Conservation (phyloP, 2,797 vertebrate genomes). For the Ctenopoma kingsleyae region DNA sequence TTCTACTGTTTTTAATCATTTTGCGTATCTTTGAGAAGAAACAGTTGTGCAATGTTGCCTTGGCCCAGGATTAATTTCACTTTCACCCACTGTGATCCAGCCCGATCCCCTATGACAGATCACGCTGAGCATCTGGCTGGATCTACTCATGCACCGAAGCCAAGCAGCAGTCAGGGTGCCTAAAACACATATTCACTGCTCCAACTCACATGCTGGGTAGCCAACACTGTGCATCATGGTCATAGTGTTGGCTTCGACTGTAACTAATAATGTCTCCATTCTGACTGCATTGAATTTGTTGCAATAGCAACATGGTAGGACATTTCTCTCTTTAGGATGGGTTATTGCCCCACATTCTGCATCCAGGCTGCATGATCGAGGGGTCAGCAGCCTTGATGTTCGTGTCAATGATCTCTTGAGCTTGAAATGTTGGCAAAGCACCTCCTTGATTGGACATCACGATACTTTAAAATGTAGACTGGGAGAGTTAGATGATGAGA, state of each 20-base stretch:
- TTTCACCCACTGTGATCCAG: conserved; percentile 48
- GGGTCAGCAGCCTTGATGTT: conserved; percentile 24
- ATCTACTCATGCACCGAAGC: conserved; percentile 47
- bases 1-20: conserved; percentile 22
- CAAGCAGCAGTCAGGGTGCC: conserved; percentile 42
- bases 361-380: conserved; percentile 12
- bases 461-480: conserved; percentile 1
- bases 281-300: conserved; percentile 17
- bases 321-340: conserved; percentile 1
- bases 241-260: conserved; percentile 20
- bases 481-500: background rate
- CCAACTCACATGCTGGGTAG: conserved; percentile 39
- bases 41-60: conserved; percentile 27
- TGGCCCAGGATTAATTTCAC: conserved; percentile 42
- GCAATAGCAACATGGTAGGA: background rate
- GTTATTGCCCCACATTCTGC: conserved; percentile 19
- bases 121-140: conserved; percentile 48
- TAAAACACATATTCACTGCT: conserved; percentile 47
- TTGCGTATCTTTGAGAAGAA: conserved; percentile 33
- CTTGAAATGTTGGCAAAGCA: conserved; percentile 26
- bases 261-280: conserved; percentile 49
- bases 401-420: conserved; percentile 18
- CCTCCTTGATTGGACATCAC: conserved; percentile 18
- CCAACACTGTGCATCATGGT: conserved; percentile 19
- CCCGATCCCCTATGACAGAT: conserved; percentile 47